Conservation (phyloP, 2,797 vertebrate species). For the Chelmon rostratus region DNA sequence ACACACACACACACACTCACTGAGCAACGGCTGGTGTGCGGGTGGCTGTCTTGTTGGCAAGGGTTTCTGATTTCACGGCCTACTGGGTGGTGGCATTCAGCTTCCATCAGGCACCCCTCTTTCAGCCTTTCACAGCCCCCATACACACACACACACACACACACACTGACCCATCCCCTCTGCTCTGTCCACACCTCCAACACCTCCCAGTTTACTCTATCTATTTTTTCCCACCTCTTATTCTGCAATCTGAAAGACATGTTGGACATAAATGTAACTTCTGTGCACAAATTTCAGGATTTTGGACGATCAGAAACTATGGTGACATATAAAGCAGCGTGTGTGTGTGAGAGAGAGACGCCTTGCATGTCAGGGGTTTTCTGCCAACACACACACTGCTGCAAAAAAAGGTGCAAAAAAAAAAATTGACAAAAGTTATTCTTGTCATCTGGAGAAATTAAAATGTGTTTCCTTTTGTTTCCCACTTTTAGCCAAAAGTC, state of each 20-base stretch:
- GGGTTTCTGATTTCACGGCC: conserved; percentile 84
- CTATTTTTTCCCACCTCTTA: neutral
- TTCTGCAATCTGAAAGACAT: neutral
- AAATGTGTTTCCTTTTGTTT: neutral
- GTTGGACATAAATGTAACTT: neutral
- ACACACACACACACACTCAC: conserved; percentile 44
- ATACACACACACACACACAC: conserved; percentile 66
- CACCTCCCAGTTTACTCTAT: conserved; percentile 27
- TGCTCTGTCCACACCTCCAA: conserved; percentile 40
- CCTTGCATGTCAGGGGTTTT: neutral
- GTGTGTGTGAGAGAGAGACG: neutral
- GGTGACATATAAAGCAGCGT: neutral
- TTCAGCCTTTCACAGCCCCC: conserved; percentile 67
- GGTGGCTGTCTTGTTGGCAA: conserved; percentile 82
- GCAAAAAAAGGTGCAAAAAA: neutral
- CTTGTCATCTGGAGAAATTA: neutral
- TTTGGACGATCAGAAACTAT: neutral
- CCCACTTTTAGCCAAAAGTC: neutral
- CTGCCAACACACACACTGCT: neutral
- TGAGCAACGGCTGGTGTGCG: conserved; percentile 75
- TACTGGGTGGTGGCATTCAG: conserved; percentile 81
- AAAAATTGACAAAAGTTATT: neutral
- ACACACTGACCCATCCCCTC: conserved; percentile 63
- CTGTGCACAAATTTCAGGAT: neutral
- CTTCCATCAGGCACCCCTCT: conserved; percentile 80